A percentile compares a stretch with the other conserved stretches of the same genome.
Conservation (phyloP, 2,797 vertebrate genomes). For the Acipenser oxyrinchus region DNA sequence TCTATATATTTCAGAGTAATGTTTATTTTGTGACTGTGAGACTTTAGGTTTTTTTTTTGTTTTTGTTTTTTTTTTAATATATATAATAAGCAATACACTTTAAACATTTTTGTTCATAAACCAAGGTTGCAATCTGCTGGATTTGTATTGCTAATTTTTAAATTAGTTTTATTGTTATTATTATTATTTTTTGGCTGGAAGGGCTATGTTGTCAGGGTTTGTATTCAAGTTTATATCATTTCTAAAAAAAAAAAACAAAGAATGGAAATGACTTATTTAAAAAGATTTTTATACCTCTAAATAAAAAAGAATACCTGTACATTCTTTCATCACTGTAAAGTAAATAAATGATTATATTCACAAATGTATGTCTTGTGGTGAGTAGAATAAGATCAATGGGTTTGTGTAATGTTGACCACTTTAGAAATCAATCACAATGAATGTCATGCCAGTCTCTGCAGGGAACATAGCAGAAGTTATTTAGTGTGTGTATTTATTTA, state of each 20-base stretch:
- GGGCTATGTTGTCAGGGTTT: conserved; percentile 42
- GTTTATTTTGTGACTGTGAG: conserved; percentile 35
- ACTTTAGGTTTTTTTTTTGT: conserved; percentile 18
- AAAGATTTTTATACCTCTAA: conserved; percentile 67
- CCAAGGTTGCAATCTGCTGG: conserved; percentile 58
- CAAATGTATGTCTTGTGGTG: conserved; percentile 23
- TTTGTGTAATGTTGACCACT: no score
- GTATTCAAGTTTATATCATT: conserved; percentile 31
- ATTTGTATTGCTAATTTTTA: conserved; percentile 52
- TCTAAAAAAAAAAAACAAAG: conserved; percentile 24
- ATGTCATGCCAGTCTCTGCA: no score
- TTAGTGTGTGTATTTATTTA: no score
- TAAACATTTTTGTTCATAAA: conserved; percentile 30
- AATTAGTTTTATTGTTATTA: conserved; percentile 32
- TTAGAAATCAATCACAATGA: no score
- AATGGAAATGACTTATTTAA: conserved; percentile 60
- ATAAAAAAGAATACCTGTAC: conserved; percentile 54
- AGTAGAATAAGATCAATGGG: no score
- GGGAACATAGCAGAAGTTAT: no score
- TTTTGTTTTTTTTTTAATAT: conserved; percentile 22
- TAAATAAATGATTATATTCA: conserved; percentile 72
- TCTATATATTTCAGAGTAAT: conserved; percentile 39
- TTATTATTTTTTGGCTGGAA: conserved; percentile 27
- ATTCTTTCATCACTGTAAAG: conserved; percentile 62
- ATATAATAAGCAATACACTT: conserved; percentile 33